phyloP scores from a whole-genome alignment of 1,140 invertebrate genomes.

The Drosophila eugracilis region DNA sequence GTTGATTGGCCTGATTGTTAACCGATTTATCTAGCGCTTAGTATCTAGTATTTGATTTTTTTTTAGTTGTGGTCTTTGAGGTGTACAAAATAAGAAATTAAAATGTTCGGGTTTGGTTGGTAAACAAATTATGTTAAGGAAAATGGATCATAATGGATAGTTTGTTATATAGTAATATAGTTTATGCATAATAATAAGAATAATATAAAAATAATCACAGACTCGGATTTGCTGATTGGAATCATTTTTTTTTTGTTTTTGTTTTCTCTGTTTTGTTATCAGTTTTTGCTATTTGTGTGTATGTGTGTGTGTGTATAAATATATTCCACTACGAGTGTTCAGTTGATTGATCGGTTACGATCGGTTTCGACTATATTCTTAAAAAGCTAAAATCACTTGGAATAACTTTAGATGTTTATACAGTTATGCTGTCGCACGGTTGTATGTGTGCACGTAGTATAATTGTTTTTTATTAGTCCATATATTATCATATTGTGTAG shows the following conservation, averaged over 20 bases:
- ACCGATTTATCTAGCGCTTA: slow-evolving; percentile 18
- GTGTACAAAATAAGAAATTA: slow-evolving; percentile 32
- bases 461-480: slow-evolving; percentile 54
- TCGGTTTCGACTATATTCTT: slow-evolving; percentile 28
- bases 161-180: slow-evolving; percentile 39
- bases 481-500: slow-evolving; percentile 48
- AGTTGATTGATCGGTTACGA: slow-evolving; percentile 17
- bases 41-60: slow-evolving; percentile 20
- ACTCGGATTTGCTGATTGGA: slow-evolving; percentile 60
- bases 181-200: slow-evolving; percentile 59
- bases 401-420: slow-evolving; percentile 47
- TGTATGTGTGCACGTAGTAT: slow-evolving; percentile 31
- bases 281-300: slow-evolving; percentile 13
- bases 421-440: slow-evolving; percentile 36
- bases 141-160: slow-evolving; percentile 19
- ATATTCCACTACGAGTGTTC: slow-evolving; percentile 34
- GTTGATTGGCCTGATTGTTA: not conserved
- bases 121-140: slow-evolving; percentile 43
- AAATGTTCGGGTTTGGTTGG: not conserved
- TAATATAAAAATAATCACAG: slow-evolving; percentile 76
- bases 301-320: too few relatives aligned
- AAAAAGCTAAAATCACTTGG: slow-evolving; percentile 49
- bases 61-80: slow-evolving; percentile 9
- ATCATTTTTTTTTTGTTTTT: slow-evolving; percentile 22
- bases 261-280: slow-evolving; percentile 10